These are phyloP conservation scores for Troides aeacus DNA, from an alignment of 2,888 invertebrate species.

Conservation along the genomic window DNA sequence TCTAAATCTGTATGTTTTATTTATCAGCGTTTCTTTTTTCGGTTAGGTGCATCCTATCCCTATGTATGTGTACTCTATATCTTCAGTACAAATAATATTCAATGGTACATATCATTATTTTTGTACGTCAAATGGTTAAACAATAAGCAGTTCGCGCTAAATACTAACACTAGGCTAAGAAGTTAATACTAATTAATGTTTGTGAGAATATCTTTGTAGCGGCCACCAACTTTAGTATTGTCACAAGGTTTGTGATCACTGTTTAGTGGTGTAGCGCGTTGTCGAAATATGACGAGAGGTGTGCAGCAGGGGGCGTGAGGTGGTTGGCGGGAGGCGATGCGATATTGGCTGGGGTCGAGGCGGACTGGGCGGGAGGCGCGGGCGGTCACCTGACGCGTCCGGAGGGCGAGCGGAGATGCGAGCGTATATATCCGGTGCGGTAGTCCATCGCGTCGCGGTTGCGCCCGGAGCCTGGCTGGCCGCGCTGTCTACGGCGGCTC, in stretches of 20 bases:
- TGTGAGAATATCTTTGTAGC: neutral
- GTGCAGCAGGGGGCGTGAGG: neutral
- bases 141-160: neutral
- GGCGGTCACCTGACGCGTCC: constrained; percentile 94
- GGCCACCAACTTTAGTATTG: neutral
- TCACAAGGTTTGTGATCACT: neutral
- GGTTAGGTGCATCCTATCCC: too few relatives aligned
- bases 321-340: neutral
- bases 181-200: neutral
- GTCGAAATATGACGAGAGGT: neutral
- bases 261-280: constrained; percentile 1
- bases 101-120: too few relatives aligned
- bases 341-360: neutral
- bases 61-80: too few relatives aligned
- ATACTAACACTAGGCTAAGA: neutral
- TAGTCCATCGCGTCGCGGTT: constrained; percentile 87
- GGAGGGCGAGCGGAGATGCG: constrained; percentile 94
- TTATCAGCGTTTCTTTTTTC: too few relatives aligned
- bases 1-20: too few relatives aligned
- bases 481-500: constrained; percentile 88
- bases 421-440: constrained; percentile 93
- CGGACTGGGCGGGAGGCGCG: constrained; percentile 15
- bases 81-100: too few relatives aligned
- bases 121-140: too few relatives aligned
- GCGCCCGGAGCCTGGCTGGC: constrained; percentile 65